These are phyloP conservation scores for Agriopis marginaria DNA, from an alignment of 2,888 invertebrate genomes.

Conservation along the genomic window DNA sequence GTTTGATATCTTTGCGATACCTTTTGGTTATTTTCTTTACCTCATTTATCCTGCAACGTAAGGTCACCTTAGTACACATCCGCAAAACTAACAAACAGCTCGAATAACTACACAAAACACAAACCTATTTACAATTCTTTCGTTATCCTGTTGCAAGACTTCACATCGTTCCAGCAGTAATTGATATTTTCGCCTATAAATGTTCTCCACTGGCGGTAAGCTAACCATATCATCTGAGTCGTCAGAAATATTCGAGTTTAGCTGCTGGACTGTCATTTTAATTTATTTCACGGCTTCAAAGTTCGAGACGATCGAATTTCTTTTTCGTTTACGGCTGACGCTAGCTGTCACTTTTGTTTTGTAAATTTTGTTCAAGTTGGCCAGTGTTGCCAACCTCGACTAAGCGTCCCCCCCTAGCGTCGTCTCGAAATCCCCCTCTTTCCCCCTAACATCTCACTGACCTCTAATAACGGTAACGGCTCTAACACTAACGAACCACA, in stretches of 20 bases:
- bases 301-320: slow-evolving; percentile 78
- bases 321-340: slow-evolving; percentile 69
- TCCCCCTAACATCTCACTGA: no score
- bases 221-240: slow-evolving; percentile 85
- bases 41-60: slow-evolving; percentile 88
- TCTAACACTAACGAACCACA: no score
- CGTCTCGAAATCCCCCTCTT: no score
- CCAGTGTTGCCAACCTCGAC: no score
- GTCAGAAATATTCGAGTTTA: slow-evolving; percentile 85
- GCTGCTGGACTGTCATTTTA: slow-evolving; percentile 86
- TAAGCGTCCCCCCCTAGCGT: no score
- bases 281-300: slow-evolving; percentile 82
- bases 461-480: no score
- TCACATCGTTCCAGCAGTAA: slow-evolving; percentile 91
- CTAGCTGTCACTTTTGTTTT: slow-evolving; percentile 51
- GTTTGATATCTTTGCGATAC: slow-evolving; percentile 89
- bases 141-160: slow-evolving; percentile 92
- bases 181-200: slow-evolving; percentile 91
- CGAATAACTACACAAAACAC: slow-evolving; percentile 55
- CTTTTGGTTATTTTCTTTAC: slow-evolving; percentile 89
- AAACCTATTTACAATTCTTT: slow-evolving; percentile 89
- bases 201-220: slow-evolving; percentile 87
- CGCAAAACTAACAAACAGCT: slow-evolving; percentile 43
- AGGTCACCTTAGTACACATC: slow-evolving; percentile 46
- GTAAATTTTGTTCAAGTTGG: slow-evolving; percentile 47